These are phyloP conservation scores for Agonopterix heracliana DNA, from an alignment of 2,888 invertebrate genomes.

Conservation along the genomic window DNA sequence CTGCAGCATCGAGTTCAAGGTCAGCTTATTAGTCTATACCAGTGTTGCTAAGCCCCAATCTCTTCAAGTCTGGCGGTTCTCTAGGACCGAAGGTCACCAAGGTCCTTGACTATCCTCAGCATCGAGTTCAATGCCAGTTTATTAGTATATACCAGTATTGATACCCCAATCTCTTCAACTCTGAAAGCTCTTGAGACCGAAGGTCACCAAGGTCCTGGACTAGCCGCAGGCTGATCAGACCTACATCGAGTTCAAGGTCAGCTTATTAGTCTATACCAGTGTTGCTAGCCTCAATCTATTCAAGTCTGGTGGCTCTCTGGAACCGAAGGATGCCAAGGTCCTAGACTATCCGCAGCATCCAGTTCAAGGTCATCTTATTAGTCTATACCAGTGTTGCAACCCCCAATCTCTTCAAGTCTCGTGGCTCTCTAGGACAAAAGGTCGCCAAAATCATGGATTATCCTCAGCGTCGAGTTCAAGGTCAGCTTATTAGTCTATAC, in stretches of 20 bases:
- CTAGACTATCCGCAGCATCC: conserved; percentile 87
- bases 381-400: too few relatives aligned
- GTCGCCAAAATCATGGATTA: conserved; percentile 86
- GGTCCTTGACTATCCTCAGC: conserved; percentile 85
- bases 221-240: conserved; percentile 91
- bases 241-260: conserved; percentile 85
- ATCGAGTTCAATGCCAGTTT: too few relatives aligned
- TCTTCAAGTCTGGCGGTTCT: conserved; percentile 67
- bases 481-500: too few relatives aligned
- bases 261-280: too few relatives aligned
- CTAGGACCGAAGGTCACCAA: conserved; percentile 83
- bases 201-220: conserved; percentile 83
- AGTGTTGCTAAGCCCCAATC: too few relatives aligned
- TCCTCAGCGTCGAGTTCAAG: conserved; percentile 84
- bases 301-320: conserved; percentile 72
- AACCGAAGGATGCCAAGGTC: conserved; percentile 82
- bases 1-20: conserved; percentile 85
- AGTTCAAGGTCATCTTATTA: conserved; percentile 80
- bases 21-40: too few relatives aligned
- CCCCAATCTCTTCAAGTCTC: conserved; percentile 54
- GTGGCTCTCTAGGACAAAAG: conserved; percentile 80
- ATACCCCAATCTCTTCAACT: conserved; percentile 66
- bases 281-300: too few relatives aligned
- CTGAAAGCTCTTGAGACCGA: conserved; percentile 79
- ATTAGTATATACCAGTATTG: too few relatives aligned